Evolutionary conservation across 2,113 vertebrate species (phyloP).

Genomic region (Rhinolophus ferrumequinum): DNA sequence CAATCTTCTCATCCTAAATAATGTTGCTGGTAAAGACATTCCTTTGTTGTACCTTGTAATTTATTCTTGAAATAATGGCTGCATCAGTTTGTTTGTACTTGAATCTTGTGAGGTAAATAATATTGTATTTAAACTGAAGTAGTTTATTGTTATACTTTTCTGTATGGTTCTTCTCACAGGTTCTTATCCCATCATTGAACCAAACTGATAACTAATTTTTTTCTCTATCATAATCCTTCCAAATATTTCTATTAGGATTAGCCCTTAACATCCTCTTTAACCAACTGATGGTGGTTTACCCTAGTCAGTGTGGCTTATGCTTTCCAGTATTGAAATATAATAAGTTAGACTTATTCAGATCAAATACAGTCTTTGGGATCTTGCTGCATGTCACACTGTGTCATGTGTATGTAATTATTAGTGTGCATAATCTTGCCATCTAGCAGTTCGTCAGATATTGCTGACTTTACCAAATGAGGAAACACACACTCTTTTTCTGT

Average conservation of each 20-base stretch:
- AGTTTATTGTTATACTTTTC: not conserved
- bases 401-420: not conserved
- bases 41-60: not conserved
- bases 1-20: not conserved
- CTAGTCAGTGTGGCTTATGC: not conserved
- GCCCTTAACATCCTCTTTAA: slow-evolving; percentile 1
- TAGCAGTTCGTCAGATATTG: not conserved
- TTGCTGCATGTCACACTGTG: slow-evolving; percentile 9
- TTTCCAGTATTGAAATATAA: not conserved
- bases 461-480: not conserved
- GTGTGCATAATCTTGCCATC: not conserved
- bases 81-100: not conserved
- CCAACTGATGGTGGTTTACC: not conserved
- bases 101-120: not conserved
- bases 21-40: not conserved
- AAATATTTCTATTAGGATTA: not conserved
- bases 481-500: not conserved
- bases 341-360: not conserved
- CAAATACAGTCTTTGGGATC: not conserved
- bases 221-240: not conserved
- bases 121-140: not conserved
- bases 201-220: not conserved
- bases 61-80: slow-evolving; percentile 22
- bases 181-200: not conserved
- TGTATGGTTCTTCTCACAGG: not conserved